Conservation (phyloP, 2,888 invertebrate species). For the Cephus nigrinus region DNA sequence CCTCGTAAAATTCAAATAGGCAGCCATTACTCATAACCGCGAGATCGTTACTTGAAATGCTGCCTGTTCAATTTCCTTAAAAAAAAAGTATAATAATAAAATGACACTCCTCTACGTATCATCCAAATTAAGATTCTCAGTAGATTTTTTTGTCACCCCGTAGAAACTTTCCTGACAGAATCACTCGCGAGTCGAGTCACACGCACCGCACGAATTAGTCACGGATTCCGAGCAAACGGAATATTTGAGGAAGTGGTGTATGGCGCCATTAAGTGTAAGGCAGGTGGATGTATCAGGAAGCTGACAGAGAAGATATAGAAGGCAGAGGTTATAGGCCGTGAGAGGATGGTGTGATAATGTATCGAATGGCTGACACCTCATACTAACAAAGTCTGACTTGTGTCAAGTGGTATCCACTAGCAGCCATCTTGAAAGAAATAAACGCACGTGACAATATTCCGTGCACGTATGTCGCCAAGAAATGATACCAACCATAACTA, state of each 20-base stretch:
- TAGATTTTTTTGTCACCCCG: too few species aligned
- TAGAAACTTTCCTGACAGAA: not conserved
- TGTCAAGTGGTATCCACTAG: slow-evolving; percentile 27
- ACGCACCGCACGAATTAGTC: slow-evolving; percentile 39
- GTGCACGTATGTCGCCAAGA: too few species aligned
- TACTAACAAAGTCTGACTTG: slow-evolving; percentile 28
- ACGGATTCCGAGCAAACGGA: slow-evolving; percentile 45
- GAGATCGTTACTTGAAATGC: slow-evolving; percentile 9
- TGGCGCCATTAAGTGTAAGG: slow-evolving; percentile 8
- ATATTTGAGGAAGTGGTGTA: slow-evolving; percentile 31
- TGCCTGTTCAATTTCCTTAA: too few species aligned
- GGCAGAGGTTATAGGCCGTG: slow-evolving; percentile 15
- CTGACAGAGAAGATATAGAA: slow-evolving; percentile 11
- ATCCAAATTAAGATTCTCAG: too few species aligned
- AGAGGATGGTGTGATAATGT: slow-evolving; percentile 34
- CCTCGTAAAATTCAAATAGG: slow-evolving; percentile 62
- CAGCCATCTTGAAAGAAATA: too few species aligned
- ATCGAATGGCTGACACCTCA: slow-evolving; percentile 42
- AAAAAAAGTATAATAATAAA: too few species aligned
- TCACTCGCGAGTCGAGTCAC: slow-evolving; percentile 34
- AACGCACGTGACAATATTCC: too few species aligned
- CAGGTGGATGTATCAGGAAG: slow-evolving; percentile 9
- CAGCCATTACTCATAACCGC: slow-evolving; percentile 33
- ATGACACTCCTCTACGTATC: too few species aligned
- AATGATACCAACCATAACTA: too few species aligned